These are phyloP conservation scores for Margaritifera margaritifera DNA, from an alignment of 2,888 invertebrate genomes.

Conservation along the genomic window DNA sequence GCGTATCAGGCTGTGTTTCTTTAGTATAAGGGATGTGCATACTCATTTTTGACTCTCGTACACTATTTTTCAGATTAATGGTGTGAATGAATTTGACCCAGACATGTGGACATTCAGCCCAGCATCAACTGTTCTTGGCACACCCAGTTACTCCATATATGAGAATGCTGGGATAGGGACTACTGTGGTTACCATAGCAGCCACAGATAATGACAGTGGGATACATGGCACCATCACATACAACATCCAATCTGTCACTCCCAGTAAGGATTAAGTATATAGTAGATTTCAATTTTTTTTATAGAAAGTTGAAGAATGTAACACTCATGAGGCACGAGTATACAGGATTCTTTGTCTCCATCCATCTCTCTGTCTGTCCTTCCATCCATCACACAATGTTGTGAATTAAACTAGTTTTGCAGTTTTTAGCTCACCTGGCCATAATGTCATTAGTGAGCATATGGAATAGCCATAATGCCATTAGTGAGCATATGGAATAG, in stretches of 20 bases:
- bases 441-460: no score
- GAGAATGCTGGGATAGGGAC: conserved; percentile 19
- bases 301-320: no score
- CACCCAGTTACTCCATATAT: not conserved
- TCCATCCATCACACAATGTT: no score
- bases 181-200: conserved; percentile 16
- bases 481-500: no score
- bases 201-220: conserved; percentile 22
- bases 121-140: no score
- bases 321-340: no score
- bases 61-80: not conserved
- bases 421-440: no score
- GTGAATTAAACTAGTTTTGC: no score
- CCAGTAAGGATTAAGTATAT: not conserved
- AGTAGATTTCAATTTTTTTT: no score
- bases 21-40: not conserved
- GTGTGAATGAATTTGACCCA: conserved; percentile 5
- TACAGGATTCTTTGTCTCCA: no score
- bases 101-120: not conserved
- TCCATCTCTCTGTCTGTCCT: no score
- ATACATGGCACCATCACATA: conserved; percentile 14
- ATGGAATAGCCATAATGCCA: no score
- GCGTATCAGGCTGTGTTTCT: not conserved
- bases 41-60: not conserved
- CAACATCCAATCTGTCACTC: not conserved